A percentile compares a stretch with the other conserved stretches of the same genome.
These are phyloP conservation scores for Zoanthus sociatus DNA, from an alignment of 92 coral and sea anemone genomes.

Conservation along the genomic window DNA sequence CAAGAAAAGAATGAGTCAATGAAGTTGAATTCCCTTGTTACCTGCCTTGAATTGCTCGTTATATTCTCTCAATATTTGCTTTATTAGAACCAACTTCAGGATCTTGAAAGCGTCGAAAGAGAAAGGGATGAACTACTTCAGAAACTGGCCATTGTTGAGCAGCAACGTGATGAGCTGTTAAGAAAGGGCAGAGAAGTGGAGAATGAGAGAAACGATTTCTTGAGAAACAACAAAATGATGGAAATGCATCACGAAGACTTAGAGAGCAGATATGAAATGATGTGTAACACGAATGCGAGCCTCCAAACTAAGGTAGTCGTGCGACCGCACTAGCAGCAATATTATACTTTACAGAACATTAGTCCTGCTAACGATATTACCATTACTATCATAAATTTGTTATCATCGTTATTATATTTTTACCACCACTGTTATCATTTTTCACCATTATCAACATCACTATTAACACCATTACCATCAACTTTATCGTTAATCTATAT, in stretches of 20 bases:
- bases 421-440: background rate
- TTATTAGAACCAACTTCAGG: slow-evolving; percentile 83
- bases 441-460: background rate
- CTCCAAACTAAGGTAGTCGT: slow-evolving; percentile 74
- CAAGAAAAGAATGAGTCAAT: background rate
- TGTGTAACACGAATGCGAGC: slow-evolving; percentile 81
- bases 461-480: too few relatives aligned
- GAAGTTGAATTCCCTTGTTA: background rate
- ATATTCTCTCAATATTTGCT: background rate
- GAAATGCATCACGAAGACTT: slow-evolving; percentile 93
- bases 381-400: background rate
- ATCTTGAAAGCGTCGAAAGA: slow-evolving; percentile 91
- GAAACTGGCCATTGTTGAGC: slow-evolving; percentile 76
- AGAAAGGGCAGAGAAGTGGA: slow-evolving; percentile 95
- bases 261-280: slow-evolving; percentile 82
- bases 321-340: too few relatives aligned
- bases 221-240: slow-evolving; percentile 93
- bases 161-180: slow-evolving; percentile 89
- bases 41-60: background rate
- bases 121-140: slow-evolving; percentile 82
- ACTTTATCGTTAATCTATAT: too few relatives aligned
- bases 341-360: background rate
- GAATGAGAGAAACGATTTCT: slow-evolving; percentile 92
- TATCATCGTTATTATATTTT: background rate
- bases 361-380: background rate